Conservation (phyloP, 1,140 invertebrate species). For the Orchesella cincta region DNA sequence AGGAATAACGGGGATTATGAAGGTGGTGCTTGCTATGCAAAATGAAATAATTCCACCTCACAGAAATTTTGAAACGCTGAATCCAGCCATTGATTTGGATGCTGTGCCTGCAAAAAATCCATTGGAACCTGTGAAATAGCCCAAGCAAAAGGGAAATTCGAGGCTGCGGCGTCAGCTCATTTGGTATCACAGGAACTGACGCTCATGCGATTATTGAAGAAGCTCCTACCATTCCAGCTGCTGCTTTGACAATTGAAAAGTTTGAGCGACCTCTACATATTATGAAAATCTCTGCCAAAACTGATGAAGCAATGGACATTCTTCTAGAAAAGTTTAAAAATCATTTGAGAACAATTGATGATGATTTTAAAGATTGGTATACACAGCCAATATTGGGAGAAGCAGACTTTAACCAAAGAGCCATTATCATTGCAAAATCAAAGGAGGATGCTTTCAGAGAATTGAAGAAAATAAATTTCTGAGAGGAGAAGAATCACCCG, state of each 20-base stretch:
- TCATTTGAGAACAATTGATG: neutral
- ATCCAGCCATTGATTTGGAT: neutral
- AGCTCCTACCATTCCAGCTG: neutral
- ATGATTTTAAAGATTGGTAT: constrained; percentile 30
- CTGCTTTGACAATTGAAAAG: neutral
- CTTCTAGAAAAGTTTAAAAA: neutral
- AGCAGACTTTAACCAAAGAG: constrained; percentile 35
- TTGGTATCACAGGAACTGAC: constrained; percentile 44
- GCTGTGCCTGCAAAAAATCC: neutral
- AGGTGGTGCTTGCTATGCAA: neutral
- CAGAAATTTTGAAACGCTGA: neutral
- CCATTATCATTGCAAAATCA: constrained; percentile 29
- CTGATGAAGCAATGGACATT: constrained; percentile 16
- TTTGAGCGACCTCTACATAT: constrained; percentile 6
- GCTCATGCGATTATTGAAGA: constrained; percentile 42
- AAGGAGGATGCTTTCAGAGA: neutral
- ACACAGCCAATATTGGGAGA: constrained; percentile 32
- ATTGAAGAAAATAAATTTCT: too few relatives aligned
- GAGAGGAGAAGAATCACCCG: neutral
- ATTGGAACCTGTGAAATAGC: neutral
- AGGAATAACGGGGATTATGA: constrained; percentile 14
- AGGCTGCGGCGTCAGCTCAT: constrained; percentile 31
- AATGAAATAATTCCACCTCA: constrained; percentile 12
- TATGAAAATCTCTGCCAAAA: constrained; percentile 35
- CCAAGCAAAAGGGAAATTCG: neutral